Conservation (phyloP, 2,113 vertebrate species). For the Electrona antarctica region DNA sequence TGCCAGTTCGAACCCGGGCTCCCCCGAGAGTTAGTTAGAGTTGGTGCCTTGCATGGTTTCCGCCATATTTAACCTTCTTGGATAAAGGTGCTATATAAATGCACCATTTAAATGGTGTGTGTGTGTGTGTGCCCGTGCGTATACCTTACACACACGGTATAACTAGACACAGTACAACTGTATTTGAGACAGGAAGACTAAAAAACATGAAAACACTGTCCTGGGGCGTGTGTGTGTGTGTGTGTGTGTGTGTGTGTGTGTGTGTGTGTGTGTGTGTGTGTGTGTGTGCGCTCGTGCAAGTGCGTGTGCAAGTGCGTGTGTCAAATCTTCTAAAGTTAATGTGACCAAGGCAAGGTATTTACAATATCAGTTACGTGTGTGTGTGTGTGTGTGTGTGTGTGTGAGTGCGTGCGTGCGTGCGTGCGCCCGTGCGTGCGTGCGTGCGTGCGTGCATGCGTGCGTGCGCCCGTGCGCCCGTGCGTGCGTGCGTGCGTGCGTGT, state of each 20-base stretch:
- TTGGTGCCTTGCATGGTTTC: too few relatives aligned
- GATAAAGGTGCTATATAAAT: too few relatives aligned
- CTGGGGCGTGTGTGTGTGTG: neutral
- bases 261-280: neutral
- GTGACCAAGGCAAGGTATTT: conserved; percentile 31
- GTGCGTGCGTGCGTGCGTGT: neutral
- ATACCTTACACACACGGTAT: too few relatives aligned
- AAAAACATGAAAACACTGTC: too few relatives aligned
- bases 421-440: neutral
- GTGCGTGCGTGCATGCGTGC: neutral
- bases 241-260: neutral
- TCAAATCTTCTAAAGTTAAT: conserved; percentile 23
- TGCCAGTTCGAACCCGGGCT: too few relatives aligned
- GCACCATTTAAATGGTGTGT: too few relatives aligned
- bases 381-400: conserved; percentile 13
- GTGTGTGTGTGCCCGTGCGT: too few relatives aligned
- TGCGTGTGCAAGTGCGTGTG: neutral
- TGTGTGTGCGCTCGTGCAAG: neutral
- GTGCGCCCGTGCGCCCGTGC: neutral
- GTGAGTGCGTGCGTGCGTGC: neutral
- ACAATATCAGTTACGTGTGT: conserved; percentile 35
- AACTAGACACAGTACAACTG: too few relatives aligned
- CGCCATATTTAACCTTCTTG: too few relatives aligned
- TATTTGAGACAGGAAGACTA: too few relatives aligned
- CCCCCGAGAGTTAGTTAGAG: too few relatives aligned